Evolutionary conservation across 2,888 invertebrate genomes (phyloP).

Genomic region (Helobdella robusta): DNA sequence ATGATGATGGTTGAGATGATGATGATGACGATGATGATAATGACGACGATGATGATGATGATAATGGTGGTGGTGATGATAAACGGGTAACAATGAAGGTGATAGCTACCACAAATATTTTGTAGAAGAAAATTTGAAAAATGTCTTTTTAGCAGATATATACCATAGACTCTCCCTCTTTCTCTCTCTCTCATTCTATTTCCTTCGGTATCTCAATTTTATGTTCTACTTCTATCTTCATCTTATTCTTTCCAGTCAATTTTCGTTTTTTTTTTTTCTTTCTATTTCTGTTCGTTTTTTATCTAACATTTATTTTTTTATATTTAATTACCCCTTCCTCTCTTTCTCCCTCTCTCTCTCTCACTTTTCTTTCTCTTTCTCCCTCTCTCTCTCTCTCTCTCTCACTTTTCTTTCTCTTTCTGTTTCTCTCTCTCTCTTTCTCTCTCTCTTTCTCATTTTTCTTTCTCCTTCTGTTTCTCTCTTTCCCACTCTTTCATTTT

Average conservation of each 20-base stretch:
- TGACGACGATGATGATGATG: slow-evolving; percentile 20
- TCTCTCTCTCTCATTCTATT: no score
- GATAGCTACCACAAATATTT: no score
- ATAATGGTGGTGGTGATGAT: neutral
- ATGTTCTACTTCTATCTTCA: no score
- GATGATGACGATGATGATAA: slow-evolving; percentile 20
- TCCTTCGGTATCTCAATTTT: no score
- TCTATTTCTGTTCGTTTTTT: neutral
- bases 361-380: neutral
- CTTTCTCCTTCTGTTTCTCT: neutral
- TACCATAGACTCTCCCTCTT: no score
- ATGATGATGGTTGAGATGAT: slow-evolving; percentile 16
- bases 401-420: neutral
- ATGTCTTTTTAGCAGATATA: no score
- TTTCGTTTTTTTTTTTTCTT: neutral
- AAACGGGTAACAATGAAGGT: neutral
- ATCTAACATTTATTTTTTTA: neutral
- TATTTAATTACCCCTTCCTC: neutral
- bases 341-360: neutral
- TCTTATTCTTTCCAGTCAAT: no score
- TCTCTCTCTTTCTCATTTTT: neutral
- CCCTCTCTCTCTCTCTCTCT: slow-evolving; percentile 4
- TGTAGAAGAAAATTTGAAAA: no score
- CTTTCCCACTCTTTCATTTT: neutral
- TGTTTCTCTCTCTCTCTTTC: neutral